These are phyloP conservation scores for Phacellophora camtschatica DNA, from an alignment of 30 jellyfish, hydroid and myxozoan species.

Conservation along the genomic window DNA sequence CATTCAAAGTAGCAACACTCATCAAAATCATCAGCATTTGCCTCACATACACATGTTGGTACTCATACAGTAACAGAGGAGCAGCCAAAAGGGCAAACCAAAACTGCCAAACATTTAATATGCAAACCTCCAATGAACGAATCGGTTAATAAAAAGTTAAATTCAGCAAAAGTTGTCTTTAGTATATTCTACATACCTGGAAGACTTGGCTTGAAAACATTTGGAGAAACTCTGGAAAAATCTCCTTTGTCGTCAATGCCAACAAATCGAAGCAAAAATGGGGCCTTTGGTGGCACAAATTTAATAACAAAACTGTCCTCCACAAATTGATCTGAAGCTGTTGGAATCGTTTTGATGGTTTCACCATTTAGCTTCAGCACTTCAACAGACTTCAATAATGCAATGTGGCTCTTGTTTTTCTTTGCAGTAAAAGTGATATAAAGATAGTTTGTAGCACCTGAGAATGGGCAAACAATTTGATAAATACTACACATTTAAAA, in stretches of 20 bases:
- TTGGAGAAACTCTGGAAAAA: slow-evolving; percentile 67
- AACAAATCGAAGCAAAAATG: slow-evolving; percentile 61
- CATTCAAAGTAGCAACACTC: too few relatives aligned
- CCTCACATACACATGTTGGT: too few relatives aligned
- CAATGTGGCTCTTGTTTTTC: slow-evolving; percentile 31
- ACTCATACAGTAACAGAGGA: too few relatives aligned
- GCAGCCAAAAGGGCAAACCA: too few relatives aligned
- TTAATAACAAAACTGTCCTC: slow-evolving; percentile 51
- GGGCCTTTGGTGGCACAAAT: slow-evolving; percentile 44
- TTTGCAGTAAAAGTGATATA: slow-evolving; percentile 38
- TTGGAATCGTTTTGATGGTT: slow-evolving; percentile 2
- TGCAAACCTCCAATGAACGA: too few relatives aligned
- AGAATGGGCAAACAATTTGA: too few relatives aligned
- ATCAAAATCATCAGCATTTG: too few relatives aligned
- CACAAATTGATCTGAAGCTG: neutral
- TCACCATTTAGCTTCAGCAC: slow-evolving; percentile 28
- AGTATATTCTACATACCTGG: slow-evolving; percentile 79
- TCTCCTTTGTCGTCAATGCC: slow-evolving; percentile 58
- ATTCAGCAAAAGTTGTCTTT: too few relatives aligned
- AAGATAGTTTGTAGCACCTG: slow-evolving; percentile 56
- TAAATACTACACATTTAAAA: too few relatives aligned
- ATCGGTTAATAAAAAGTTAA: too few relatives aligned
- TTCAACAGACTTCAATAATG: slow-evolving; percentile 40
- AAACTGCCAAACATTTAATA: too few relatives aligned
- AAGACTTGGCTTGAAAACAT: slow-evolving; percentile 40